Evolutionary conservation across 2,888 invertebrate species (phyloP).

Genomic region (Meiosimyza decipiens): DNA sequence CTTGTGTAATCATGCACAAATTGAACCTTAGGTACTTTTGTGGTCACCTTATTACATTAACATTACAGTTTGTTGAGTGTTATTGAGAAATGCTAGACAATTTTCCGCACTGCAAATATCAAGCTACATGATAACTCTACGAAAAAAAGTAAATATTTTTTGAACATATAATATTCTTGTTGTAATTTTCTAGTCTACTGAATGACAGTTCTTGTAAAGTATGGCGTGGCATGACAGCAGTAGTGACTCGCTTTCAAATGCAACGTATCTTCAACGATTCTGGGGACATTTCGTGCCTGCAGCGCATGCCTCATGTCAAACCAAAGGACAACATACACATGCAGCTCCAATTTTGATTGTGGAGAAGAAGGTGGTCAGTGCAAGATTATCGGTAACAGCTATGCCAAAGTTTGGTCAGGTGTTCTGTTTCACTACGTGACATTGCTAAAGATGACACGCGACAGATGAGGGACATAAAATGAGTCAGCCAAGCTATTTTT

Average conservation of each 20-base stretch:
- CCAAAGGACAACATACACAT: conserved; percentile 2
- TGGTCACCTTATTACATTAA: no score
- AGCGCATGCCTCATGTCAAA: conserved; percentile 34
- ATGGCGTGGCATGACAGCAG: conserved; percentile 19
- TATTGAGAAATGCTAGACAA: no score
- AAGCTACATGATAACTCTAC: no score
- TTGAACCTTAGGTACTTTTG: no score
- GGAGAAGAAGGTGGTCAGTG: conserved; percentile 5
- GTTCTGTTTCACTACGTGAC: conserved; percentile 25
- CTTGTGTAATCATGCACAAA: no score
- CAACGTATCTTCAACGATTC: not conserved
- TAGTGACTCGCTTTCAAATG: conserved; percentile 10
- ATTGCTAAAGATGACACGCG: not conserved
- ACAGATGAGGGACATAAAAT: not conserved
- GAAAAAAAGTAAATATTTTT: no score
- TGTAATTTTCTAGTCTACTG: no score
- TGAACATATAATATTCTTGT: no score
- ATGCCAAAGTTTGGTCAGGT: conserved; percentile 23
- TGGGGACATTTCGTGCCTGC: conserved; percentile 30
- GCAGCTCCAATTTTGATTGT: conserved; percentile 42
- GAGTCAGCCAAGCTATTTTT: no score
- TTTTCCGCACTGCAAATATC: no score
- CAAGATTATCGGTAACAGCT: conserved; percentile 1
- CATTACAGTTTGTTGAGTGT: no score
- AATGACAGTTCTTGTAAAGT: no score